These are phyloP conservation scores for Sinocyclocheilus maitianheensis DNA, from an alignment of 2,113 vertebrate species.

Conservation along the genomic window DNA sequence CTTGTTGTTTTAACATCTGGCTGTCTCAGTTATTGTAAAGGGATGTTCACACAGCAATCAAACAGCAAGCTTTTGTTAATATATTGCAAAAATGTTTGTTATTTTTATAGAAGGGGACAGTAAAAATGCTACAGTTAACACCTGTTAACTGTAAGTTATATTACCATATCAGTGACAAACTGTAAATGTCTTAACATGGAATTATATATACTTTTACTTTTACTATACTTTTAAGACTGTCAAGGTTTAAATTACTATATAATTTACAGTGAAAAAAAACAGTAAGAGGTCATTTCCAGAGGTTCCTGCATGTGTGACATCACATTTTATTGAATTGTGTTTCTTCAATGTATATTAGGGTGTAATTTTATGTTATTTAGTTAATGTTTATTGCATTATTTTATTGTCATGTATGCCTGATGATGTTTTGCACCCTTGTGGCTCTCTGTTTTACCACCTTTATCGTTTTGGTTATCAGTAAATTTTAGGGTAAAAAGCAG, in stretches of 20 bases:
- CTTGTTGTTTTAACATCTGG: not conserved
- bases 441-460: not conserved
- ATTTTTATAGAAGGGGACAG: not conserved
- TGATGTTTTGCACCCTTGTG: not conserved
- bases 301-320: not conserved
- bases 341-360: not conserved
- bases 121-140: not conserved
- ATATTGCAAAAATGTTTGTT: not conserved
- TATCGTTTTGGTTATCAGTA: not conserved
- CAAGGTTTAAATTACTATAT: not conserved
- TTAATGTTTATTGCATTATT: not conserved
- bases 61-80: not conserved
- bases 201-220: not conserved
- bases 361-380: not conserved
- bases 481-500: not conserved
- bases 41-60: not conserved
- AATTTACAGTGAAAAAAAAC: not conserved
- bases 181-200: not conserved
- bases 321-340: not conserved
- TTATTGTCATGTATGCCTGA: not conserved
- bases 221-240: not conserved
- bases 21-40: constrained; percentile 13
- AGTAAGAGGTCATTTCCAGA: not conserved
- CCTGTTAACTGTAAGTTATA: not conserved
- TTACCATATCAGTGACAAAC: not conserved